Evolutionary conservation across 2,113 vertebrate species (phyloP).

Genomic region (Macquaria ambigua): DNA sequence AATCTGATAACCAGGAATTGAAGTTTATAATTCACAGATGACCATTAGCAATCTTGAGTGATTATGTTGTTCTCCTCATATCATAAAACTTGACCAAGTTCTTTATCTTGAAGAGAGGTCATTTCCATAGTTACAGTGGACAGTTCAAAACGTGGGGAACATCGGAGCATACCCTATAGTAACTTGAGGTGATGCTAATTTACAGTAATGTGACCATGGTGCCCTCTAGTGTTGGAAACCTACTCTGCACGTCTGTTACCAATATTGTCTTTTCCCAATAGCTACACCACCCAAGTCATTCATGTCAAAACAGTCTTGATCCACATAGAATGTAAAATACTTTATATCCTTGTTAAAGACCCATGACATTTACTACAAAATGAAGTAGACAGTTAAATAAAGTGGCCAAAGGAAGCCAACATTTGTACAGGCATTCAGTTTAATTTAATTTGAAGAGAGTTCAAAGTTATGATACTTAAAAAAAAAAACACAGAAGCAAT

Average conservation of each 20-base stretch:
- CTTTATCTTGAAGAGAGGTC: not conserved
- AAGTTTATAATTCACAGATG: not conserved
- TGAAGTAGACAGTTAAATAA: not conserved
- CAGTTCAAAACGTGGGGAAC: not conserved
- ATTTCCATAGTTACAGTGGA: conserved; percentile 8
- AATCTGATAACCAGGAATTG: not conserved
- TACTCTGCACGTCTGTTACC: not conserved
- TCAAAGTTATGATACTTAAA: conserved; percentile 70
- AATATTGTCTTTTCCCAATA: not conserved
- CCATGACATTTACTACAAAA: not conserved
- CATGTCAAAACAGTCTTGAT: not conserved
- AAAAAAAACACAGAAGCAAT: conserved; percentile 58
- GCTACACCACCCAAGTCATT: not conserved
- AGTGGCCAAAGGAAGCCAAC: not conserved
- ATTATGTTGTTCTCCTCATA: not conserved
- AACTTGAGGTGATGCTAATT: too few relatives aligned
- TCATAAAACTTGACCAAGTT: not conserved
- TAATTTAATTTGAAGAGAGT: conserved; percentile 75
- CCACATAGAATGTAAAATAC: not conserved
- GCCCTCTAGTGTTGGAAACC: conserved; percentile 53
- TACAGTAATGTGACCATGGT: not conserved
- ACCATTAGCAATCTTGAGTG: not conserved
- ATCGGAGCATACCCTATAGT: too few relatives aligned
- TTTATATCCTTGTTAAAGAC: not conserved
- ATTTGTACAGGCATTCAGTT: conserved; percentile 79